phyloP scores from a whole-genome alignment of 1,140 invertebrate species.

The Cyphomyrmex costatus region DNA sequence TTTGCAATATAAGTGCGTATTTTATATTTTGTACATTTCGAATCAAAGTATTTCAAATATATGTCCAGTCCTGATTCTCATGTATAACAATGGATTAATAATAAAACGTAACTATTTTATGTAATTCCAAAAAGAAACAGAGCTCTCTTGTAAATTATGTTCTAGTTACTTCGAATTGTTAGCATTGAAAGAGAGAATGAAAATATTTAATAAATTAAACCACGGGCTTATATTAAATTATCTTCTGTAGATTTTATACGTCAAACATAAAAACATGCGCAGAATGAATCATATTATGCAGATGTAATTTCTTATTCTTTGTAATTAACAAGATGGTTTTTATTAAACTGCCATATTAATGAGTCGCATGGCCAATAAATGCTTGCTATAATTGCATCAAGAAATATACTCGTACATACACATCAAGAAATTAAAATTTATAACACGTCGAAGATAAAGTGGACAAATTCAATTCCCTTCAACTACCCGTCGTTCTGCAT shows the following conservation, averaged over 20 bases:
- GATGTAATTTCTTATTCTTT: constrained; percentile 18
- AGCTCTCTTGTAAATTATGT: not conserved
- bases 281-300: not conserved
- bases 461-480: constrained; percentile 41
- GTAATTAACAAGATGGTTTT: constrained; percentile 14
- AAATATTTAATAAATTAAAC: not conserved
- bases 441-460: constrained; percentile 32
- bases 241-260: not conserved
- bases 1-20: too few species aligned
- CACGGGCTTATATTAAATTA: constrained; percentile 1
- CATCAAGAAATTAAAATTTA: constrained; percentile 48
- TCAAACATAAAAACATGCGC: not conserved
- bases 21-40: too few species aligned
- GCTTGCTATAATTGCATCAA: not conserved
- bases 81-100: not conserved
- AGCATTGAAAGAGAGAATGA: not conserved
- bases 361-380: constrained; percentile 12
- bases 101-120: not conserved
- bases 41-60: too few species aligned
- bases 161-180: not conserved
- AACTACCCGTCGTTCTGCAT: constrained; percentile 7
- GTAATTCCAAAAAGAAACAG: not conserved
- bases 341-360: constrained; percentile 7
- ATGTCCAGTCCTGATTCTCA: not conserved
- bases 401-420: constrained; percentile 16